phyloP scores from a whole-genome alignment of 2,113 vertebrate species.

The Carollia perspicillata region DNA sequence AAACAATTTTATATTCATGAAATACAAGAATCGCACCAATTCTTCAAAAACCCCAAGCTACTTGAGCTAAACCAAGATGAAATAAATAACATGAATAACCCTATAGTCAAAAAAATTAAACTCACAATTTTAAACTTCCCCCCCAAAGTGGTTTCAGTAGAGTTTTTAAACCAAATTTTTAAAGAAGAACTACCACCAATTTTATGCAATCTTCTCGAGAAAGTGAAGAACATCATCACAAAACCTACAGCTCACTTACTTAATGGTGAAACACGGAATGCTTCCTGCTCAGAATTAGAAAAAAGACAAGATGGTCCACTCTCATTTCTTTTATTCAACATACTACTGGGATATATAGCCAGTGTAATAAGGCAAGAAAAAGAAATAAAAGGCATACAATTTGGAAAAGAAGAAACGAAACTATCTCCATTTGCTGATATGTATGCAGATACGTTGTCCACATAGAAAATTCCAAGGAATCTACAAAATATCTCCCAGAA shows the following conservation, averaged over 20 bases:
- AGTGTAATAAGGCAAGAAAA: conserved; percentile 28
- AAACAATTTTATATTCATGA: background rate
- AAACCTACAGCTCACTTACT: background rate
- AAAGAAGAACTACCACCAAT: background rate
- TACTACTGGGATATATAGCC: background rate
- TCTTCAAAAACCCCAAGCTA: background rate
- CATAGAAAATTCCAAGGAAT: background rate
- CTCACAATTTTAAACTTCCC: background rate
- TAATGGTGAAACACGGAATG: background rate
- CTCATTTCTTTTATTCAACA: background rate
- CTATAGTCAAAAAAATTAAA: background rate
- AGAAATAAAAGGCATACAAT: background rate
- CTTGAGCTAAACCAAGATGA: background rate
- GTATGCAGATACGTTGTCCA: background rate
- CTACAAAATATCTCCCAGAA: background rate
- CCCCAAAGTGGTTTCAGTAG: background rate
- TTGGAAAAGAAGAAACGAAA: background rate
- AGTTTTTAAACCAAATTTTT: background rate
- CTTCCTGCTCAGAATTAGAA: background rate
- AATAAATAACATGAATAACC: background rate
- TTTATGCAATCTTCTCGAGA: background rate
- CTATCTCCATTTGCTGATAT: background rate
- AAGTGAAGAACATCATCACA: background rate
- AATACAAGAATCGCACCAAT: background rate
- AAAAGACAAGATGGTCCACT: background rate